phyloP scores from a whole-genome alignment of 2,888 invertebrate species.

The Odontothrips loti region DNA sequence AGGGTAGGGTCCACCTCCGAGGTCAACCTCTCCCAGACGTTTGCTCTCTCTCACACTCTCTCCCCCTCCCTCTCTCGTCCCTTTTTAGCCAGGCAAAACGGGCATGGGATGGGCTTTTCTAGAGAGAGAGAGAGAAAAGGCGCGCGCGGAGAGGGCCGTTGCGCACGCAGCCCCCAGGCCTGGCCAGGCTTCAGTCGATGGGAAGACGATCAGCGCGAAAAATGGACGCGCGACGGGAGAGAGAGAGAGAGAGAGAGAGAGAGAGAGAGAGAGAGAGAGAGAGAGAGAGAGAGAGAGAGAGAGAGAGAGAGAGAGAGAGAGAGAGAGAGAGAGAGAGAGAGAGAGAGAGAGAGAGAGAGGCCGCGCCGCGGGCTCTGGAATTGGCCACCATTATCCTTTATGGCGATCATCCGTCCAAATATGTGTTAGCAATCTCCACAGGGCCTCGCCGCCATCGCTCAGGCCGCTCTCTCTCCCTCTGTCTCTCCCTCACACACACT shows the following conservation, averaged over 20 bases:
- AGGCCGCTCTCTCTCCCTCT: constrained; percentile 1
- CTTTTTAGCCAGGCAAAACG: no score
- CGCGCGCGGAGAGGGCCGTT: no score
- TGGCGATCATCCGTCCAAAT: constrained; percentile 26
- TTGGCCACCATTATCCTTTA: constrained; percentile 10
- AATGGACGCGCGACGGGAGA: not conserved
- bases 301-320: not conserved
- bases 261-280: not conserved
- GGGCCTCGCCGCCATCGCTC: constrained; percentile 5
- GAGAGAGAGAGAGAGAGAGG: not conserved
- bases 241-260: no score
- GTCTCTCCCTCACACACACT: constrained; percentile 18
- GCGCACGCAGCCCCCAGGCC: not conserved
- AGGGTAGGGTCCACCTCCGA: no score
- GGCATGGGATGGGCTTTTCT: no score
- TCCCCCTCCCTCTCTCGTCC: no score
- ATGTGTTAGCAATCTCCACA: constrained; percentile 31
- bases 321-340: no score
- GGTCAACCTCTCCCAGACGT: no score
- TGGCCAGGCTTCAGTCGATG: not conserved
- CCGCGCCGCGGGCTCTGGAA: not conserved
- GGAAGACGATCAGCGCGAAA: not conserved
- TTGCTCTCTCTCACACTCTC: no score
- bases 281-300: no score
- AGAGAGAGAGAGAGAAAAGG: no score